These are phyloP conservation scores for Aspidiotus rigidus DNA, from an alignment of 2,888 invertebrate genomes.

Conservation along the genomic window DNA sequence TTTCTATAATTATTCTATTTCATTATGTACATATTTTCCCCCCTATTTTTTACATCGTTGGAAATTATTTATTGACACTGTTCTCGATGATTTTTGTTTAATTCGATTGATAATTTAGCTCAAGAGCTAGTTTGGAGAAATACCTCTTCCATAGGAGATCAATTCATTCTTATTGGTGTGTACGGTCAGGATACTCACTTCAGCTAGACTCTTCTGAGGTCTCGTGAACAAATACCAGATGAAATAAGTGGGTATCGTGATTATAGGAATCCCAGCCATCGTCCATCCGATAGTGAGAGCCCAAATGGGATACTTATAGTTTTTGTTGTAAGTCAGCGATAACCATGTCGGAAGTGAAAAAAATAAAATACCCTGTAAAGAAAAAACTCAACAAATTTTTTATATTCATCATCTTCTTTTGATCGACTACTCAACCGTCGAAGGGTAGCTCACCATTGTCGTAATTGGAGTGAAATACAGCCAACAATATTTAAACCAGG, in stretches of 20 bases:
- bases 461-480: slow-evolving; percentile 49
- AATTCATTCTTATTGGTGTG: neutral
- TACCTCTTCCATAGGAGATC: neutral
- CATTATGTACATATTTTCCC: no score
- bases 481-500: slow-evolving; percentile 52
- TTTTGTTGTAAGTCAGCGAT: slow-evolving; percentile 44
- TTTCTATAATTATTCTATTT: no score
- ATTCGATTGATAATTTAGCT: neutral
- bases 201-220: slow-evolving; percentile 34
- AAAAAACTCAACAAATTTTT: no score
- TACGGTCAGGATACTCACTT: slow-evolving; percentile 27
- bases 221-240: slow-evolving; percentile 36
- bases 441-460: slow-evolving; percentile 45
- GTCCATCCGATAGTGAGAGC: slow-evolving; percentile 69
- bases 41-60: no score
- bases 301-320: slow-evolving; percentile 69
- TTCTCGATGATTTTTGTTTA: no score
- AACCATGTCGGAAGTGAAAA: slow-evolving; percentile 42
- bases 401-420: neutral
- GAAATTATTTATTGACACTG: neutral
- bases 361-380: slow-evolving; percentile 42
- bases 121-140: neutral
- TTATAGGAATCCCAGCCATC: slow-evolving; percentile 62
- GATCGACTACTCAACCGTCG: no score
- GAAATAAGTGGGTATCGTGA: slow-evolving; percentile 47